Evolutionary conservation across 1,140 invertebrate genomes (phyloP), one percentile per base, ranked within the genome.

Genomic region (Drosophila kurseongensis): DNA sequence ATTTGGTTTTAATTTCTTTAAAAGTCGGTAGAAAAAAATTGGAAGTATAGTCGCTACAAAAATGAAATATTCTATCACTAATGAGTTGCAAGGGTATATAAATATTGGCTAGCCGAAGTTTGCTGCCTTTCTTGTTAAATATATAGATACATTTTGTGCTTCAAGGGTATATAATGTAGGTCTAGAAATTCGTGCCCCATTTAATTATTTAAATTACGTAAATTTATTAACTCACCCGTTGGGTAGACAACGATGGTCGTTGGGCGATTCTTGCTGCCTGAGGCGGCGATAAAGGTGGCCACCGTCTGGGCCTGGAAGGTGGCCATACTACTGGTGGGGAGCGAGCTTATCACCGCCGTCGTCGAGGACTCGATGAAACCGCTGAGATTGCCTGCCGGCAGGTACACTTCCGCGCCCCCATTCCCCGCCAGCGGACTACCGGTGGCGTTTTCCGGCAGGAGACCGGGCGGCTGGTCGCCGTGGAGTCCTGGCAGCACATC

Each of bases 161-260:
- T 23, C 23, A 23, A 23, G 23, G 23, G 23, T 23, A 23, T 23
- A 23, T 32, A 32, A 32, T 32, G 8, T 0, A 8, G 29, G 29
- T 7, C 8, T 8, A 32, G 29, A 6, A 6, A 2, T 8, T 32
- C 8, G 6, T 6, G 7, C 29, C 29, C 29, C 29, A 32, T 7
- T 32, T 32, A 7, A 32, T 6, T 32, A 32, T 6, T 27, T 23
- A 4, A n/a, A 27, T 27, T 23, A 27, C 6, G 2, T 27, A 7
- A 9, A 14, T 5, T 14, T 4, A 14, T 5, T 9, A 10, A 86
- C 88, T 89, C 69, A 92, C 91, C 91, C 80, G 91, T 91, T 67
- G 91, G 91, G 78, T 91, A 92, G n/a, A 92, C 67, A 27, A 91
- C 77, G 14, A 91, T 89, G 62, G 90, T 91, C 38, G 86, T 79